Base-by-base conservation (phyloP, 2,797 vertebrate species). In the Enteromius fasciolatus region DNA sequence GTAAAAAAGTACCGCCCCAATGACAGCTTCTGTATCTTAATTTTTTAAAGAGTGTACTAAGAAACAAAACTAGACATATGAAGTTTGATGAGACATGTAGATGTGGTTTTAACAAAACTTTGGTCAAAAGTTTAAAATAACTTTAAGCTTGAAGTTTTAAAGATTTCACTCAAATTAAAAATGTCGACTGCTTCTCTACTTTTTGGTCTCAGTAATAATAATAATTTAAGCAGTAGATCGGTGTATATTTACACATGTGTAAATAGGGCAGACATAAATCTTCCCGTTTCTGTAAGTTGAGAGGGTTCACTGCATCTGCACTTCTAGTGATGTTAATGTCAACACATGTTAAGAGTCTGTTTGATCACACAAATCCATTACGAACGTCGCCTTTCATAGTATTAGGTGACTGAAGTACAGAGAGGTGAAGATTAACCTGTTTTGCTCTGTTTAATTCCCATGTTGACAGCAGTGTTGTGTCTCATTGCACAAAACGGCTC, bases 301-400 rank as follows among this genome's bases (percentile, higher is more conserved):
- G 73, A 10, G 33, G 23, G 73, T 76, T 44, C 41, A n/a, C 18
- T 1, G 18, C 59, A 28, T 50, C n/a, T 36, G 68, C 50, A 31
- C 20, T 20, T 80, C 23, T 20, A 18, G 36, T 57, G 66, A 70
- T 36, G n/a, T 80, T 70, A 46, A 80, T 25, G 79, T 73, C 54
- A 10, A 63, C 68, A 39, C 68, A 25, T 36, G 57, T 73, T 48
- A 73, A 73, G 25, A 28, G 20, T 4, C 54, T 33, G 41, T 81
- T 81, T 81, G 68, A 81, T 81, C 54, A 61, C 41, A 63, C 68
- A 73, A 73, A 81, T 73, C 57, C 79, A 39, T 57, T 20, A 11
- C 3, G 48, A 69, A 69, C n/a, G 25, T 5, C 11, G 39, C 8
- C 52, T 72, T 80, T 80, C 25, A 72, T 48, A 61, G 78, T 50